Evolutionary conservation across 2,113 vertebrate species (phyloP), one percentile per base, ranked within the genome.

Genomic region (Gnathonemus echidnorhynchus): DNA sequence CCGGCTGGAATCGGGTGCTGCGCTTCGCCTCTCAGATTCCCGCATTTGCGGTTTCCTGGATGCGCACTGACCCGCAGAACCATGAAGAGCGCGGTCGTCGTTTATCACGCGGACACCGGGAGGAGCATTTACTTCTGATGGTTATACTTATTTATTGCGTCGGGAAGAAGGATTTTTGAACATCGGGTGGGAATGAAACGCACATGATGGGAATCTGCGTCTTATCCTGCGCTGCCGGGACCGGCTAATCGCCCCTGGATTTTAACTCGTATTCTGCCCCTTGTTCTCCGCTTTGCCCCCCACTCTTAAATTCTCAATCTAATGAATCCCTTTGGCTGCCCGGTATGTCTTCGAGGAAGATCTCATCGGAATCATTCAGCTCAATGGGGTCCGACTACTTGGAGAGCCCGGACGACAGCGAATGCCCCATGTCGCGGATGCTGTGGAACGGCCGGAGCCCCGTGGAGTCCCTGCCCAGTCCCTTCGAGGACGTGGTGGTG

Each of bases 331-430:
- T 93, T 93, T 89, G 91, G 92, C 92, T 91, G 90, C 1, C 83
- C 92, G 97, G 93, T 94, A 98, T 98, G 97, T 98, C 98, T 95
- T 96, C 97, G 86, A 97, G 98, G 93, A 98, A 98, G 96, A 98
- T 98, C 92, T 99, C 98, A 50, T 98, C 98, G 35, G 98, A 98
- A 95, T 99, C 98, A 85, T 98, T 98, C 95, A 98, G 97, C 95
- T 99, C 98, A 35, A 94, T 98, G 94, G 97, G 97, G 90, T 98
- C 97, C 87, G 98, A 98, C 94, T 98, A 95, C 91, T 95, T 96
- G 52, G 97, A 98, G 93, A 98, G 97, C 92, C 97, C 97, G 91
- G 97, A 97, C 89, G 96, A 95, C 66, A 94, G 95, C 86, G 97
- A 97, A 87, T 96, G 96, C 90, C 96, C 97, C n/a, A 94, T 97